A percentile compares a stretch with the other conserved stretches of the same genome.
These are phyloP conservation scores for Sceloporus tristichus DNA, from an alignment of 2,113 vertebrate species.

Conservation along the genomic window DNA sequence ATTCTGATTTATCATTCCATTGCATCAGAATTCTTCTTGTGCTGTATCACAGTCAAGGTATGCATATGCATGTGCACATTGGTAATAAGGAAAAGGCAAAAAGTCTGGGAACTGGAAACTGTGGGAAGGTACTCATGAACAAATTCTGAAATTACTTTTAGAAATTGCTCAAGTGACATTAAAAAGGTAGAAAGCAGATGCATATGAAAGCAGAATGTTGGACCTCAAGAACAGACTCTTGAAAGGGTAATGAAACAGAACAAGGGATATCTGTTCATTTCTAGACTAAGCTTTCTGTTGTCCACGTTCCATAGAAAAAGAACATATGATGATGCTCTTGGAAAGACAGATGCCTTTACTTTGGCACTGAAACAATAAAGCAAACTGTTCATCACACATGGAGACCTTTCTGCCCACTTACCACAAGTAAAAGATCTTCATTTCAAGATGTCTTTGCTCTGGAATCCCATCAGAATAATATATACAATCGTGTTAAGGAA, in stretches of 20 bases:
- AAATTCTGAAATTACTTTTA: neutral
- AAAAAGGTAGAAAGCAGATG: too few relatives aligned
- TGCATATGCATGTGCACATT: neutral
- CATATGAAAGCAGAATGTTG: neutral
- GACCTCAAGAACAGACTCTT: neutral
- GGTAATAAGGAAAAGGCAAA: neutral
- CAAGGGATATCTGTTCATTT: neutral
- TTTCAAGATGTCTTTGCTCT: neutral
- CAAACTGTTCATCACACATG: neutral
- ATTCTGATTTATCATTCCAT: neutral
- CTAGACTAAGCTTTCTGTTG: neutral
- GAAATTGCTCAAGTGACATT: neutral
- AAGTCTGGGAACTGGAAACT: neutral
- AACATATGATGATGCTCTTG: neutral
- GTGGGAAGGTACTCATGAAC: neutral
- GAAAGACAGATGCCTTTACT: neutral
- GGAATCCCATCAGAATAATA: neutral
- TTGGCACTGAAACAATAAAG: neutral
- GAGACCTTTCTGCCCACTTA: too few relatives aligned
- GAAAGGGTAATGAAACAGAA: neutral
- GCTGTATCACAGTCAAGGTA: neutral
- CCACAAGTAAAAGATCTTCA: too few relatives aligned
- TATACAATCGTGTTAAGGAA: too few relatives aligned
- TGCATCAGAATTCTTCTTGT: neutral
- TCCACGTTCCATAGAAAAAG: neutral